Evolutionary conservation across 2,888 invertebrate genomes (phyloP), one percentile per base, ranked within the genome.

Genomic region (Dromius quadrimaculatus): DNA sequence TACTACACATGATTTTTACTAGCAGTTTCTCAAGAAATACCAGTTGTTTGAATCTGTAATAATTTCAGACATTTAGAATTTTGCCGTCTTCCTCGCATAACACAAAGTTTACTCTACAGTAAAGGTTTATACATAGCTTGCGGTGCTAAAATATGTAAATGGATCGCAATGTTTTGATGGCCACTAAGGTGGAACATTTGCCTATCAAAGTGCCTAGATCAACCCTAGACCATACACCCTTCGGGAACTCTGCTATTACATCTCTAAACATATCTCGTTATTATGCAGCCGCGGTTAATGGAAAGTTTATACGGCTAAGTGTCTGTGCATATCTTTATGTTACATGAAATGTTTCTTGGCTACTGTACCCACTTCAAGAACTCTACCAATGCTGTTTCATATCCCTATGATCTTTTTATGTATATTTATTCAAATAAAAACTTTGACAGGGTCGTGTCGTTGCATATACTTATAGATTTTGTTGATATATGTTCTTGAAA

Each of bases 141-240:
- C 65, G 65, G 65, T 54, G 65, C 54, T 65, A 65, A 65, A 65
- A 65, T 54, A 65, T 65, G 65, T 65, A 65, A 65, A 65, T 65
- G 65, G 65, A 36, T 54, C 65, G 54, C 65, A 38, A 54, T 65
- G 65, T 65, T 65, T 65, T 65, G 65, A 65, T 65, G 65, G 36
- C 23, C 65, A 54, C 62, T 62, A 62, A 62, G 62, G 65, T 50
- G 36, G 38, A 65, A 47, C 64, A 65, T 65, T 65, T 65, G 65
- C 65, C 54, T 65, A 65, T 65, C 65, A 65, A 65, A 65, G 65
- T 65, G 65, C 50, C 65, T 54, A 65, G 65, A 65, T 65, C 65
- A 65, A 65, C 50, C 65, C 65, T 64, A 47, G 64, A 45, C 28
- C 32, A 41, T 47, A 22, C 47, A 47, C 64, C 64, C 64, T 47